These are phyloP conservation scores for Microplitis deprimator DNA, from an alignment of 2,888 invertebrate species.

Conservation along the genomic window DNA sequence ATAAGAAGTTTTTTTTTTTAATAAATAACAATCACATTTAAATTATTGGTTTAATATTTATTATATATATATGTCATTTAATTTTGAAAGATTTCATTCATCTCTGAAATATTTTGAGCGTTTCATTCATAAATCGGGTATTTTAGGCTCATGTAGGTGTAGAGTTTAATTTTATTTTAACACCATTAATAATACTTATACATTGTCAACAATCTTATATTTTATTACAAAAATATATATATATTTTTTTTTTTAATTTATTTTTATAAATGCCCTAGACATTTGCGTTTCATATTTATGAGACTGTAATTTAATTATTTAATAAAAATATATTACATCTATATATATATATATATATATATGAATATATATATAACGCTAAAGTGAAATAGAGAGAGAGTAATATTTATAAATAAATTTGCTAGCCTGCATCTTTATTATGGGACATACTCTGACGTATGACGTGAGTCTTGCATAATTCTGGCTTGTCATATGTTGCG, in stretches of 20 bases:
- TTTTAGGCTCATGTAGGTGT: conserved; percentile 17
- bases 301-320: too few relatives aligned
- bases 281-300: too few relatives aligned
- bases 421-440: conserved; percentile 24
- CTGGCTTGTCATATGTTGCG: conserved; percentile 21
- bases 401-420: conserved; percentile 44
- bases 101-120: not conserved
- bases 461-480: conserved; percentile 39
- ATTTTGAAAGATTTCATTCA: not conserved
- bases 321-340: not conserved
- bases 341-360: not conserved
- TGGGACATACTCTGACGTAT: not conserved
- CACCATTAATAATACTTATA: not conserved
- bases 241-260: too few relatives aligned
- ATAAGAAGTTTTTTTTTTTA: not conserved
- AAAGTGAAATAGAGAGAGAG: not conserved
- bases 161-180: conserved; percentile 36
- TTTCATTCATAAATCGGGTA: conserved; percentile 28
- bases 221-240: not conserved
- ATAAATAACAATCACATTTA: not conserved
- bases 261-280: too few relatives aligned
- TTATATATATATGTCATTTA: not conserved
- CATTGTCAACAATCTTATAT: not conserved
- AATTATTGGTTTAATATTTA: not conserved
- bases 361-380: conserved; percentile 10